Evolutionary conservation across 2,797 vertebrate genomes (phyloP).

Genomic region (Scyliorhinus canicula): DNA sequence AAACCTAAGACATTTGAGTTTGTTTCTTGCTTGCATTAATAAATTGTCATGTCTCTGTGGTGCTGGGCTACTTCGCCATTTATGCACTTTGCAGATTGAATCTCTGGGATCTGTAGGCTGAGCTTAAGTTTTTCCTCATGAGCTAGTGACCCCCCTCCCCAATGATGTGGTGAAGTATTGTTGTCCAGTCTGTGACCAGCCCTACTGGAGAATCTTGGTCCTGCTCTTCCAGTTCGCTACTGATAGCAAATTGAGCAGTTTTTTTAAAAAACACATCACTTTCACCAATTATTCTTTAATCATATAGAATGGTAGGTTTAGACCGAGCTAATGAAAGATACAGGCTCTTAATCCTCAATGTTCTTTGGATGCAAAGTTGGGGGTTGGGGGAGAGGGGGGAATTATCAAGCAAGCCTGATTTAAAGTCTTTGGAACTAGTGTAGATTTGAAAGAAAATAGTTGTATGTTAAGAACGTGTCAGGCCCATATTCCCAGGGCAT

Average conservation of each 20-base stretch:
- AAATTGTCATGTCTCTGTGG: neutral
- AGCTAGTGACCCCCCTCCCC: neutral
- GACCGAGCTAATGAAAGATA: neutral
- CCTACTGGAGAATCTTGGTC: neutral
- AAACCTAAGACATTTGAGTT: neutral
- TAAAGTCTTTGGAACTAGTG: neutral
- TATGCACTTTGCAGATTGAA: neutral
- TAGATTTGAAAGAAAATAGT: neutral
- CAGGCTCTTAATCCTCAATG: neutral
- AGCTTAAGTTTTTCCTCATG: neutral
- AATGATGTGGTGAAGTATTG: neutral
- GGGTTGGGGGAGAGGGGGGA: neutral
- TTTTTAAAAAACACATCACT: neutral
- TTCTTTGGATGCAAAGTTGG: no score
- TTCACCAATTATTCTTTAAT: neutral
- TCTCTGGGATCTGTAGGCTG: neutral
- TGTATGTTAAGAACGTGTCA: neutral
- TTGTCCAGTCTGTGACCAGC: slow-evolving; percentile 8
- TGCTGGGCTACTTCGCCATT: no score
- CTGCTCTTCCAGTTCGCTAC: neutral
- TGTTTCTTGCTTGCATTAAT: neutral
- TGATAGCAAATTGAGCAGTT: neutral
- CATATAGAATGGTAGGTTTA: neutral
- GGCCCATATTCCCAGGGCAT: no score
- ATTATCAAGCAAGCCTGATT: neutral